Evolutionary conservation across 2,797 vertebrate genomes (phyloP).

Genomic region (Amblyopsis hoosieri): DNA sequence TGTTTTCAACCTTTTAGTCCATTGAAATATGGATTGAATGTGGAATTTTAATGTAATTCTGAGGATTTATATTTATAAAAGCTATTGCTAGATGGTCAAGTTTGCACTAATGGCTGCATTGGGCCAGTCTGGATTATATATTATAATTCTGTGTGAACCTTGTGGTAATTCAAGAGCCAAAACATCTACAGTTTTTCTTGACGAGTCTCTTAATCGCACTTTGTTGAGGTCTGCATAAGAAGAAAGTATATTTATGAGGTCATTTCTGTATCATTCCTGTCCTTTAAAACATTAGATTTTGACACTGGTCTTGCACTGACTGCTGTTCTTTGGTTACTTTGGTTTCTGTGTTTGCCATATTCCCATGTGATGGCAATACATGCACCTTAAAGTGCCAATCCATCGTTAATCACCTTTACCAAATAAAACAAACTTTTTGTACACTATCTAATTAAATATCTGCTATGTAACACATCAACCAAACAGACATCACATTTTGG

Average conservation of each 20-base stretch:
- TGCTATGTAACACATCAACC: constrained; percentile 31
- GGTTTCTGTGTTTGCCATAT: not conserved
- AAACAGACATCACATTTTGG: constrained; percentile 19
- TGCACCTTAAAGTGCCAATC: not conserved
- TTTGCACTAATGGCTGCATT: constrained; percentile 15
- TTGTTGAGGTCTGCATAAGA: constrained; percentile 26
- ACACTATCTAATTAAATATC: constrained; percentile 40
- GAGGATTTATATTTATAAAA: constrained; percentile 29
- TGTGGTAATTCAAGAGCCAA: constrained; percentile 34
- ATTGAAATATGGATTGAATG: constrained; percentile 24
- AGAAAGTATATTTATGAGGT: constrained; percentile 15
- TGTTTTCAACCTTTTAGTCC: constrained; percentile 25
- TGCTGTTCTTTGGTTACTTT: constrained; percentile 4
- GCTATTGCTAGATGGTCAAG: constrained; percentile 15
- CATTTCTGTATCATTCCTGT: constrained; percentile 19
- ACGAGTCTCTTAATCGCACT: constrained; percentile 38
- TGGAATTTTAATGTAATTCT: constrained; percentile 15
- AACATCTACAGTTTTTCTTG: constrained; percentile 25
- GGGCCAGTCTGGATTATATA: constrained; percentile 18
- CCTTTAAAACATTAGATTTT: constrained; percentile 20
- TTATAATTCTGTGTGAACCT: constrained; percentile 27
- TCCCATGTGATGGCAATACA: not conserved
- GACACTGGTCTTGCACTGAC: not conserved
- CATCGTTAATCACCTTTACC: no score
- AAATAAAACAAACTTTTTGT: no score